Evolutionary conservation across 2,888 invertebrate genomes (phyloP), one percentile per base, ranked within the genome.

Genomic region (Pyralis farinalis): DNA sequence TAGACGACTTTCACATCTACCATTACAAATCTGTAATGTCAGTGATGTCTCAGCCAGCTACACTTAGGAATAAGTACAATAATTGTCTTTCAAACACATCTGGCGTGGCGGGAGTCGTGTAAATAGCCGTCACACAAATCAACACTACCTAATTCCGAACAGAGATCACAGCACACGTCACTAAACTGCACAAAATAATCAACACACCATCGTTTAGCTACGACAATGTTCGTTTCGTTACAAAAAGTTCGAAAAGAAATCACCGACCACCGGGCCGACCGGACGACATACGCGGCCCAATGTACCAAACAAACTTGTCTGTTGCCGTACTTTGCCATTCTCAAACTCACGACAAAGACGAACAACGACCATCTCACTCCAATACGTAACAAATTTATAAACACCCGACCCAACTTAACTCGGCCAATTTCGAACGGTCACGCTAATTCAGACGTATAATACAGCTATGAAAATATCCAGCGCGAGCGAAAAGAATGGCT

Each of bases 271-370:
- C 66, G 73, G 68, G 63, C 66, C 62, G 54, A 66, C 67, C 64
- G 68, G 57, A 76, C 82, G 65, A 76, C 82, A 66, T 67, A 68
- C 79, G 71, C 63, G 63, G 64, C 68, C 70, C 69, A 71, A 66
- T 71, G 76, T 69, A 58, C 68, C 72, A 75, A 75, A 79, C 80
- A 74, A 83, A 82, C 82, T 78, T 73, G 76, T 56, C 44, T 44
- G 49, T 53, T 44, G 41, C 55, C 46, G 50, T 47, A 11, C 7
- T 31, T n/a, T 31, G 32, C 38, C 32, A 22, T 38, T 38, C 38
- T 38, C 38, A 38, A 29, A 38, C 38, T 33, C 16, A 33, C 9
- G 33, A 39, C 25, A 12, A 33, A 33, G 39, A 39, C 10, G 37
- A 42, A 38, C 25, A 36, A 37, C 31, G 28, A 37, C 63, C 71